These are phyloP conservation scores for Byasa hedistus DNA, from an alignment of 2,888 invertebrate species.

Conservation along the genomic window DNA sequence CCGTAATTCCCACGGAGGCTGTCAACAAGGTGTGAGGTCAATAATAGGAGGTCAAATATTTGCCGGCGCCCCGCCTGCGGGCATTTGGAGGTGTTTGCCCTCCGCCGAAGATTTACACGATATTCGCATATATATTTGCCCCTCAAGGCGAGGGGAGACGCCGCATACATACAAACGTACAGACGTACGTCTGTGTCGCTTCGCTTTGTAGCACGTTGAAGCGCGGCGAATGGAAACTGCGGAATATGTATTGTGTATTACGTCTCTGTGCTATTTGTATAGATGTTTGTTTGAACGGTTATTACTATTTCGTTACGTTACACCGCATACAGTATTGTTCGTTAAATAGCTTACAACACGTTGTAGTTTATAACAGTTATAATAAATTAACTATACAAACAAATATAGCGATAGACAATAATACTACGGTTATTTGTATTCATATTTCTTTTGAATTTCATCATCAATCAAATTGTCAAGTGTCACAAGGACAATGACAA, in stretches of 20 bases:
- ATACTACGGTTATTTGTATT: too few species aligned
- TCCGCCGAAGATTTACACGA: constrained; percentile 39
- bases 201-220: constrained; percentile 1
- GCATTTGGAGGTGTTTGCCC: constrained; percentile 52
- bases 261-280: background rate
- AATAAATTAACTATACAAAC: too few species aligned
- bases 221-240: background rate
- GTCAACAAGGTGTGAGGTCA: constrained; percentile 61
- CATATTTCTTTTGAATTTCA: too few species aligned
- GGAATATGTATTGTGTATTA: background rate
- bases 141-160: constrained; percentile 29
- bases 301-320: background rate
- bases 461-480: too few species aligned
- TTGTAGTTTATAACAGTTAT: too few species aligned
- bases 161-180: background rate
- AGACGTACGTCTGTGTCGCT: background rate
- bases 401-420: too few species aligned
- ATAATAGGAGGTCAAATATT: constrained; percentile 72
- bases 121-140: constrained; percentile 37
- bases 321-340: too few species aligned
- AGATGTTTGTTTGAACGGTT: background rate
- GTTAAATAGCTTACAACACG: too few species aligned
- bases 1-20: constrained; percentile 40
- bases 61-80: constrained; percentile 51
- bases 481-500: too few species aligned